phyloP scores from a whole-genome alignment of 2,888 invertebrate species.

The Xylota segnis region DNA sequence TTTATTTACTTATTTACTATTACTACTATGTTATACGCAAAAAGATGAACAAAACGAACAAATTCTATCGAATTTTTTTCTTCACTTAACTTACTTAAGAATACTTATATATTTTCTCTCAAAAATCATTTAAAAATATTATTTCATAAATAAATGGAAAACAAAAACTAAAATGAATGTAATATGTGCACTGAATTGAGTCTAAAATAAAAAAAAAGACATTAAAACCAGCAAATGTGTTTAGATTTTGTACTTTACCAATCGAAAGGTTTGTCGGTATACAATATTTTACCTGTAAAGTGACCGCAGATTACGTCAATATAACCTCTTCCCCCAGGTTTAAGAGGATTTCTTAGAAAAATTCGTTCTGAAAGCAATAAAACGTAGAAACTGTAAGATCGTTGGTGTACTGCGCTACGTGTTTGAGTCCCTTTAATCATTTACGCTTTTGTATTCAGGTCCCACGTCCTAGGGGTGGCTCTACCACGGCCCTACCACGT shows the following conservation, averaged over 20 bases:
- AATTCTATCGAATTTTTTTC: constrained; percentile 50
- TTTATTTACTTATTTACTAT: constrained; percentile 27
- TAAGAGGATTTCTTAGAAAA: no score
- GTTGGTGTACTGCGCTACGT: no score
- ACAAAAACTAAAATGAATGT: constrained; percentile 33
- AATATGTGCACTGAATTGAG: constrained; percentile 67
- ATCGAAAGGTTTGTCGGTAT: no score
- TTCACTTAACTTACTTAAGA: not conserved
- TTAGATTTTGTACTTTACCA: not conserved
- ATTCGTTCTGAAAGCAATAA: no score
- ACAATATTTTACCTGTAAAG: no score
- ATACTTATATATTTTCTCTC: not conserved
- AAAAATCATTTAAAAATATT: constrained; percentile 11
- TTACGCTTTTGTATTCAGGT: no score
- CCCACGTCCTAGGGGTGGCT: no score
- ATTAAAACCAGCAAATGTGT: constrained; percentile 6
- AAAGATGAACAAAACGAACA: constrained; percentile 49
- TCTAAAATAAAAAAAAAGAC: constrained; percentile 65
- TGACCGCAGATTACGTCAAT: no score
- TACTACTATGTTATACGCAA: constrained; percentile 14
- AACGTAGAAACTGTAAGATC: no score
- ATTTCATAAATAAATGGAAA: constrained; percentile 42
- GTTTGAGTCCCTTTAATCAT: no score
- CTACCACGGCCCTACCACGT: no score
- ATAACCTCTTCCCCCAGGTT: no score